phyloP scores from a whole-genome alignment of 2,888 invertebrate species.

The Protonemura montana region DNA sequence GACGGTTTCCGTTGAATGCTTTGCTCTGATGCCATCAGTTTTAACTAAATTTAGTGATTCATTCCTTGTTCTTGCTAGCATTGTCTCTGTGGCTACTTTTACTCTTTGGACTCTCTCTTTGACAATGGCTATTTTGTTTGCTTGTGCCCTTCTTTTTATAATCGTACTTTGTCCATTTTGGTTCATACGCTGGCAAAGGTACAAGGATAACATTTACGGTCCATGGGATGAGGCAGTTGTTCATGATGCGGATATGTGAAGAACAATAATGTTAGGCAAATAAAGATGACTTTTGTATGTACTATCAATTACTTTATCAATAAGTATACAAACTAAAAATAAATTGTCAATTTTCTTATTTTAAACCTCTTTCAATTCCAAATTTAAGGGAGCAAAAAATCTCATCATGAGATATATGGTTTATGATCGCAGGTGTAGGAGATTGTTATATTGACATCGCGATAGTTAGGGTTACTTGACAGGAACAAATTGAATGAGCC shows the following conservation, averaged over 20 bases:
- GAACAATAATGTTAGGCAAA: background rate
- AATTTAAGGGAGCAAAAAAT: background rate
- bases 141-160: constrained; percentile 68
- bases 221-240: constrained; percentile 97
- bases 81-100: constrained; percentile 62
- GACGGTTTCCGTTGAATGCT: constrained; percentile 86
- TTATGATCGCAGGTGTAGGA: too few relatives aligned
- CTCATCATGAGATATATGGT: too few relatives aligned
- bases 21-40: constrained; percentile 87
- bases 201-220: constrained; percentile 92
- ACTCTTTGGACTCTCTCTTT: constrained; percentile 61
- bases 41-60: constrained; percentile 70
- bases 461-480: constrained; percentile 58
- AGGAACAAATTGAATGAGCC: constrained; percentile 79
- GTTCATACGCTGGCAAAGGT: constrained; percentile 78
- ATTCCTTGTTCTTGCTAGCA: constrained; percentile 63
- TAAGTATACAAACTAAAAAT: constrained; percentile 16
- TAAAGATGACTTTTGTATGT: background rate
- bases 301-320: constrained; percentile 10
- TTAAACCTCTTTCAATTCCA: background rate
- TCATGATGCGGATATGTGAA: constrained; percentile 55
- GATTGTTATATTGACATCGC: too few relatives aligned
- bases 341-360: background rate
- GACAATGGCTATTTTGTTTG: constrained; percentile 69
- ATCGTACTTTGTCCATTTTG: constrained; percentile 77